Conservation (phyloP, 1,140 invertebrate genomes). For the Drosophila murphyi region DNA sequence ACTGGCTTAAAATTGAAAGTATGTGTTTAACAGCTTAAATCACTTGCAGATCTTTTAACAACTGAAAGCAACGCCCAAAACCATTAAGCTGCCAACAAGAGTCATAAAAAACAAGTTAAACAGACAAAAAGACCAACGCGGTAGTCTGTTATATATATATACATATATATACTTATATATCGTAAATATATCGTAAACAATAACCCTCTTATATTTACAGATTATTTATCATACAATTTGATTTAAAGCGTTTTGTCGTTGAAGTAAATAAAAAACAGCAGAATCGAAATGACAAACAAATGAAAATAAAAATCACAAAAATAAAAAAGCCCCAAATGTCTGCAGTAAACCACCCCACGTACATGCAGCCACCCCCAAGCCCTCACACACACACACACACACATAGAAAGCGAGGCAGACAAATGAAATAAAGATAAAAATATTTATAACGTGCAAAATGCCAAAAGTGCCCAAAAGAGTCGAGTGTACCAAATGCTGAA, state of each 20-base stretch:
- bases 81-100: slow-evolving; percentile 52
- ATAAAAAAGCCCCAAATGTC: slow-evolving; percentile 43
- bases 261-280: slow-evolving; percentile 53
- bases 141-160: slow-evolving; percentile 15
- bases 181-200: not conserved
- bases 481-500: slow-evolving; percentile 9
- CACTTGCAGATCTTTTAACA: not conserved
- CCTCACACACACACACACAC: slow-evolving; percentile 12
- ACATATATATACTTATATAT: not conserved
- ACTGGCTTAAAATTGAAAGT: too few species aligned
- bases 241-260: slow-evolving; percentile 61
- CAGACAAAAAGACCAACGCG: slow-evolving; percentile 42
- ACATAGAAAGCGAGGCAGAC: slow-evolving; percentile 56
- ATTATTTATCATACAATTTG: slow-evolving; percentile 67
- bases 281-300: slow-evolving; percentile 66
- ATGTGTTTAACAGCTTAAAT: not conserved
- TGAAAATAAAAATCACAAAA: slow-evolving; percentile 30
- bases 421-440: slow-evolving; percentile 76
- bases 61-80: slow-evolving; percentile 34
- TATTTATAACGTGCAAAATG: slow-evolving; percentile 81
- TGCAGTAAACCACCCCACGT: slow-evolving; percentile 39
- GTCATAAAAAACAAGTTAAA: slow-evolving; percentile 53
- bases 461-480: slow-evolving; percentile 40
- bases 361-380: not conserved
- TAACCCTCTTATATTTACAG: slow-evolving; percentile 29